phyloP scores from a whole-genome alignment of 2,113 vertebrate genomes.

The Proterorhinus semilunaris region DNA sequence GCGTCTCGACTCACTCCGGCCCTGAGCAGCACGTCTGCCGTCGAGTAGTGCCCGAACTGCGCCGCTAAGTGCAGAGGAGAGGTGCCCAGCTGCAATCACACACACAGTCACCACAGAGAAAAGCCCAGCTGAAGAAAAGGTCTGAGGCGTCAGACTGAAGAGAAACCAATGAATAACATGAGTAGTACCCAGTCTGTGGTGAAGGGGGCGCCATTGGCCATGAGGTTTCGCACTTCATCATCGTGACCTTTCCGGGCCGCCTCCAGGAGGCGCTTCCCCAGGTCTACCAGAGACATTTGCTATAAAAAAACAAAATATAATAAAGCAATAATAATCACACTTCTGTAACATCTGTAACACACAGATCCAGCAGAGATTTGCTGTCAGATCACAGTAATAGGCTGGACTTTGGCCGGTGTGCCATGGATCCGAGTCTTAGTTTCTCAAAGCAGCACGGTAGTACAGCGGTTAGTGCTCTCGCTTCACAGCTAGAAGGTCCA shows the following conservation, averaged over 20 bases:
- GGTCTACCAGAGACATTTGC: conserved; percentile 91
- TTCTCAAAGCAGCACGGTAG: too few species aligned
- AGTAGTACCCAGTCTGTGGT: conserved; percentile 90
- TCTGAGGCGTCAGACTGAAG: background rate
- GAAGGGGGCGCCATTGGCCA: conserved; percentile 92
- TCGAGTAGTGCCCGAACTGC: conserved; percentile 89
- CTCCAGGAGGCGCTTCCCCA: conserved; percentile 90
- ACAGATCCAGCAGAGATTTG: too few species aligned
- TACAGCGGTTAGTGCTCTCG: too few species aligned
- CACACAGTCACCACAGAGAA: background rate
- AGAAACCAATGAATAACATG: too few species aligned
- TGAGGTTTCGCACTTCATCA: conserved; percentile 87
- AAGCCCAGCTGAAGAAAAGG: background rate
- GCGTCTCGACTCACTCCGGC: conserved; percentile 92
- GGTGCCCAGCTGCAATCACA: conserved; percentile 81
- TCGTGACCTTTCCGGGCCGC: conserved; percentile 90
- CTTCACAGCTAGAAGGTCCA: too few species aligned
- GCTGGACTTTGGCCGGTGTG: too few species aligned
- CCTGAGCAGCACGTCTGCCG: conserved; percentile 88
- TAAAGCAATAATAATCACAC: too few species aligned
- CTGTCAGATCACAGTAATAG: too few species aligned
- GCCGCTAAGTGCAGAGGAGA: conserved; percentile 91
- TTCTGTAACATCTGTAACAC: too few species aligned
- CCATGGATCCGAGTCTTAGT: too few species aligned
- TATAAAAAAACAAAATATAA: background rate